phyloP scores from a whole-genome alignment of 1,140 invertebrate genomes.

The Argopecten irradians region DNA sequence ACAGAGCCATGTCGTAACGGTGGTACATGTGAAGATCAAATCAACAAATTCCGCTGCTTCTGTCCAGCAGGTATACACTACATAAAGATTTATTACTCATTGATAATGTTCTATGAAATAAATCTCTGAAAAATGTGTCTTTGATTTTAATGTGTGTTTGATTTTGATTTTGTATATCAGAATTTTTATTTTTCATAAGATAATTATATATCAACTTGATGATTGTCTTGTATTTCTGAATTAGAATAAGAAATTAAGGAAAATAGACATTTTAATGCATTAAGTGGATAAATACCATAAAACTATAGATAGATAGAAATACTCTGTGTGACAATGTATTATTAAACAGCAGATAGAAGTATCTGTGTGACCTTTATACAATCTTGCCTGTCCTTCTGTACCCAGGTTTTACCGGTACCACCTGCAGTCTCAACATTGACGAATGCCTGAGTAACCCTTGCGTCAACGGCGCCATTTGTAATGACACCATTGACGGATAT shows the following conservation, averaged over 20 bases:
- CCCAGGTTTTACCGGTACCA: conserved; percentile 80
- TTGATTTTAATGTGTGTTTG: too few species aligned
- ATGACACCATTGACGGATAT: conserved; percentile 56
- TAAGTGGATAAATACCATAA: conserved; percentile 40
- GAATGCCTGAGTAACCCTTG: conserved; percentile 94
- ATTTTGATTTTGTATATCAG: too few species aligned
- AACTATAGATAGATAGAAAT: conserved; percentile 66
- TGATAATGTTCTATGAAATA: conserved; percentile 46
- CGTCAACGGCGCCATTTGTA: conserved; percentile 61
- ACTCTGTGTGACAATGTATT: conserved; percentile 41
- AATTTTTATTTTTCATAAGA: too few species aligned
- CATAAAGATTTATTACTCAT: conserved; percentile 30
- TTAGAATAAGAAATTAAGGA: too few species aligned
- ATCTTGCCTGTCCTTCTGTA: conserved; percentile 80
- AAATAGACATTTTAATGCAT: too few species aligned
- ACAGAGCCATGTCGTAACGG: conserved; percentile 80
- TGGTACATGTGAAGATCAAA: conserved; percentile 73
- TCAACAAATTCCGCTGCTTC: conserved; percentile 63
- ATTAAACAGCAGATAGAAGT: conserved; percentile 52
- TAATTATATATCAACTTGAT: too few species aligned
- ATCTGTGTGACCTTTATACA: conserved; percentile 43
- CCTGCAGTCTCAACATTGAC: conserved; percentile 65
- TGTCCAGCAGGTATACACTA: conserved; percentile 62
- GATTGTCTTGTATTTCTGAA: too few species aligned
- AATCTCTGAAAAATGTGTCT: too few species aligned